Conservation (phyloP, 2,113 vertebrate species). For the Symphodus melops region DNA sequence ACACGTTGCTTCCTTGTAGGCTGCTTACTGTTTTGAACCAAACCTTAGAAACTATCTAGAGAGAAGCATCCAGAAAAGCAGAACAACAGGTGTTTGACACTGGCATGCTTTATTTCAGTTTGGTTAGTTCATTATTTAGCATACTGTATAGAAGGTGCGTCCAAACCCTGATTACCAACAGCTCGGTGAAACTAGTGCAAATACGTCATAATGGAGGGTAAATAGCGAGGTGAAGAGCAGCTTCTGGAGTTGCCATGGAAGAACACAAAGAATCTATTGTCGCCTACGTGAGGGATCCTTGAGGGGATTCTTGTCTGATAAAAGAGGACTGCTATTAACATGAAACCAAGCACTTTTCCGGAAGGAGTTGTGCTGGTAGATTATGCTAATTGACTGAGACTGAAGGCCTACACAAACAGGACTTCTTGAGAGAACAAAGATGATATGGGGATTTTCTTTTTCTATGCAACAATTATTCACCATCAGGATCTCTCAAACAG, state of each 20-base stretch:
- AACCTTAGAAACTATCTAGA: background rate
- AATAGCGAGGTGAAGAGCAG: constrained; percentile 54
- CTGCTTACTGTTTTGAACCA: background rate
- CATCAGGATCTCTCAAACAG: background rate
- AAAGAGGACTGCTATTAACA: constrained; percentile 46
- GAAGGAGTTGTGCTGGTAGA: constrained; percentile 5
- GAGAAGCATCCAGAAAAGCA: background rate
- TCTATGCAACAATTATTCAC: background rate
- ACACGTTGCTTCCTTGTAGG: constrained; percentile 31
- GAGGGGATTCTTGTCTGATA: constrained; percentile 52
- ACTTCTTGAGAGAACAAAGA: background rate
- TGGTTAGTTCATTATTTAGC: background rate
- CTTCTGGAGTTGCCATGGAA: constrained; percentile 43
- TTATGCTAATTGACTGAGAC: constrained; percentile 35
- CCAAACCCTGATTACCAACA: background rate
- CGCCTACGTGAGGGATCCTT: constrained; percentile 20
- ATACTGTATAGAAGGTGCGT: background rate
- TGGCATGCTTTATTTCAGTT: background rate
- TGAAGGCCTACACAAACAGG: background rate
- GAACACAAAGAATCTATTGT: constrained; percentile 72
- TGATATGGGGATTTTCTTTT: too few species aligned
- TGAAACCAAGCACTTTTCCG: constrained; percentile 29
- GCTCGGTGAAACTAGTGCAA: background rate
- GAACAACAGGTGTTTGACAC: constrained; percentile 35
- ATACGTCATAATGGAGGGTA: background rate